Conservation (phyloP, 2,888 invertebrate genomes). For the Pogonocherus hispidulus region DNA sequence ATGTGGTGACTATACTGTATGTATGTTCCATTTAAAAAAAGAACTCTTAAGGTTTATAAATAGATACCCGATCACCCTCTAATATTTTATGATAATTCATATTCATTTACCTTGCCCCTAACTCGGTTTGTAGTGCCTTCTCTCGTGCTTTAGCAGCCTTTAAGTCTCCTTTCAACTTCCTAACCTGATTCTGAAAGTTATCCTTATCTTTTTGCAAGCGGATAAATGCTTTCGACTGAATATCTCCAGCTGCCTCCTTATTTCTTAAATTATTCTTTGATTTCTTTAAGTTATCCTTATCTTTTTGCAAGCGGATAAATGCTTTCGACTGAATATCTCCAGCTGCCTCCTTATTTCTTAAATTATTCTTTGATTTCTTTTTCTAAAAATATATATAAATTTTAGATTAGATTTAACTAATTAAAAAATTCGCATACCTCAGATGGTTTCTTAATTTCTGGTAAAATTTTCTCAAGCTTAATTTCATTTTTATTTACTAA, state of each 20-base stretch:
- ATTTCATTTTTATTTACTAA: no score
- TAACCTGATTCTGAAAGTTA: neutral
- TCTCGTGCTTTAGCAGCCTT: neutral
- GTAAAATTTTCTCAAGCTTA: neutral
- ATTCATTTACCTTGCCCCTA: neutral
- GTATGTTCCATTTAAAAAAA: no score
- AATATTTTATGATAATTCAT: no score
- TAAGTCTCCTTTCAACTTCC: neutral
- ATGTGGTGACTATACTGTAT: no score
- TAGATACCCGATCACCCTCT: no score
- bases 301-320: neutral
- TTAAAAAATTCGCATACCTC: no score
- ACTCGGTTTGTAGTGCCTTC: neutral
- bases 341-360: neutral
- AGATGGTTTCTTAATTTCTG: neutral
- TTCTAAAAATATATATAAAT: neutral
- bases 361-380: neutral
- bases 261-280: neutral
- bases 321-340: neutral
- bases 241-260: no score
- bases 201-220: neutral
- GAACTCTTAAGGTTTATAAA: no score
- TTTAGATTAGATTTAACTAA: no score
- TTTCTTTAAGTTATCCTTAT: neutral
- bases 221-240: neutral